These are phyloP conservation scores for Sceloporus tristichus DNA, from an alignment of 2,113 vertebrate genomes.

Conservation along the genomic window DNA sequence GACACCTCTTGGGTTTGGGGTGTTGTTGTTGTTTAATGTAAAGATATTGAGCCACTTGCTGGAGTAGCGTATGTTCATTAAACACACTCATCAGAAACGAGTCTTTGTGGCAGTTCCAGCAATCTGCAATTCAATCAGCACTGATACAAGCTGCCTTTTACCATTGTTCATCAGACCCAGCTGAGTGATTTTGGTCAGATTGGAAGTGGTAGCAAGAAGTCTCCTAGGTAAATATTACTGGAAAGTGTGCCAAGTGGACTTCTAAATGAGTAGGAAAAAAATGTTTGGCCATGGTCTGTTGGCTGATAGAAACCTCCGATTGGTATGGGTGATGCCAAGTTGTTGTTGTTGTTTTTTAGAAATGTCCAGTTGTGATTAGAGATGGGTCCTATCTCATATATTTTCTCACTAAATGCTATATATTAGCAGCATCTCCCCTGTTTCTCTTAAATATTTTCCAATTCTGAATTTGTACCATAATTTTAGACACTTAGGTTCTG, in stretches of 20 bases:
- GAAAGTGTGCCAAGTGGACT: conserved; percentile 72
- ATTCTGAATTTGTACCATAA: conserved; percentile 38
- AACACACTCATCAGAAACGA: conserved; percentile 70
- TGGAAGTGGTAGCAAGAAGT: conserved; percentile 70
- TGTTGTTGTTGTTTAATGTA: conserved; percentile 26
- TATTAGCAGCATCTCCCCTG: conserved; percentile 41
- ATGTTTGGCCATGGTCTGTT: conserved; percentile 67
- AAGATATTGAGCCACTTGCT: conserved; percentile 57
- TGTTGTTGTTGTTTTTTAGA: conserved; percentile 66
- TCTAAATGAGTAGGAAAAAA: conserved; percentile 66
- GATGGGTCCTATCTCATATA: conserved; percentile 49
- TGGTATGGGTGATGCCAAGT: conserved; percentile 64
- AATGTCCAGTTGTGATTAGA: conserved; percentile 71
- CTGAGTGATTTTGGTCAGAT: conserved; percentile 78
- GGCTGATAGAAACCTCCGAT: conserved; percentile 77
- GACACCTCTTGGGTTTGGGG: conserved; percentile 47
- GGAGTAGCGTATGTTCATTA: conserved; percentile 71
- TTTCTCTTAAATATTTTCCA: conserved; percentile 37
- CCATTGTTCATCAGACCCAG: conserved; percentile 78
- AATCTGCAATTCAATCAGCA: conserved; percentile 75
- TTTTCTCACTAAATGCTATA: conserved; percentile 24
- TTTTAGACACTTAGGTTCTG: conserved; percentile 33
- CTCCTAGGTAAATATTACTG: conserved; percentile 72
- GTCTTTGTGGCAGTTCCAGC: conserved; percentile 66
- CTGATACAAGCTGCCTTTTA: conserved; percentile 75